Base-by-base conservation (phyloP, 2,797 vertebrate species). In the Rhodeus uyekii region DNA sequence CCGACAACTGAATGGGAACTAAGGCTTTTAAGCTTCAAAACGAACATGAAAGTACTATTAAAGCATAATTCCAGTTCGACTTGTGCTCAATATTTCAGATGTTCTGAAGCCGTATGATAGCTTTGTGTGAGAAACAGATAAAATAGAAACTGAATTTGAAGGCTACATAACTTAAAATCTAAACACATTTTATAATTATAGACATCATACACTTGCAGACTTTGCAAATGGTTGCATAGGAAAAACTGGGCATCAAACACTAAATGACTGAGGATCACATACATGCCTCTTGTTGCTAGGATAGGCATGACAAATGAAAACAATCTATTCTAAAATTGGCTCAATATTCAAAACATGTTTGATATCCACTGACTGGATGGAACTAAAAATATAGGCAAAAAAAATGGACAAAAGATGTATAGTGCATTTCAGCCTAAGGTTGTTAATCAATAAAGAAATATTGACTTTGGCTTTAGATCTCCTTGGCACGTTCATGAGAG, bases 51-150 rank as follows among this genome's bases (percentile, higher is more conserved):
- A 48, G 42, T 71, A 48, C 29, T 13, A 48, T 22, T 5, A 71
- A 71, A 72, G 8, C 19, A 36, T 53, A 46, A 53, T 18, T 48
- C 22, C 68, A 22, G 29, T 72, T 53, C 13, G 12, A 19, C 42
- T 19, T 46, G 0, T 19, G 27, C 12, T 16, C 18, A 19, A 32
- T 48, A 32, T 29, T 71, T 48, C 13, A 39, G 12, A 69, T 69
- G 14, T 69, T 69, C 14, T 42, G 42, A 69, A 44, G 24, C 24
- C 46, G 34, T 22, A 7, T 32, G 44, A 72, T 2, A n/a, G 44
- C 29, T n/a, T 72, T 72, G 29, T 53, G 19, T 53, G 69, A 73
- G 46, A 73, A 72, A 72, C 29, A n/a, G 19, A 34, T 34, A 10
- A 50, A 72, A 46, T 8, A 29, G 39, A 69, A 46, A 72, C 18